Percentiles rank a stretch among this genome's conserved stretches.
phyloP scores from a whole-genome alignment of 2,113 vertebrate species.

The Bubo blakistoni region DNA sequence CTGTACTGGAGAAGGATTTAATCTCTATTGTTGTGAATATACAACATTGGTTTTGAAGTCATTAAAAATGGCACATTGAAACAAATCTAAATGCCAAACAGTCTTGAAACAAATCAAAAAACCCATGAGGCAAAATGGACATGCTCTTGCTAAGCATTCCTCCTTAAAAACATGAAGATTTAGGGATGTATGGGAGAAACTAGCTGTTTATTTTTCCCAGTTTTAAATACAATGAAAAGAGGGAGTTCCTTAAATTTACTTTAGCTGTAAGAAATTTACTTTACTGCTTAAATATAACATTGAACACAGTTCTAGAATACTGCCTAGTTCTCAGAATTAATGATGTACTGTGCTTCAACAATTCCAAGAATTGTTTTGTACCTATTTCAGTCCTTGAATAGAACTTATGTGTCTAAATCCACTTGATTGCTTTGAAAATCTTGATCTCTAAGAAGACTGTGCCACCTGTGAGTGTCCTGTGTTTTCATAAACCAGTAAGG shows the following conservation, averaged over 20 bases:
- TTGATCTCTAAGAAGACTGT: background rate
- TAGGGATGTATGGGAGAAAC: background rate
- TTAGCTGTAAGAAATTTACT: background rate
- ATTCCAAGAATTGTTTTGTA: background rate
- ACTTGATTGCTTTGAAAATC: background rate
- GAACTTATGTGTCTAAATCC: background rate
- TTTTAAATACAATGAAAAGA: background rate
- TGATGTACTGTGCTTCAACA: background rate
- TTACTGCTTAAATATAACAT: background rate
- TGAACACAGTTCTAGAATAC: background rate
- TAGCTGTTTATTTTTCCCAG: background rate
- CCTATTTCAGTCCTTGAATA: background rate
- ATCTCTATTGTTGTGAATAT: background rate
- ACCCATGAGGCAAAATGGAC: background rate
- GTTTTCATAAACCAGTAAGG: background rate
- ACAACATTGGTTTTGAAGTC: background rate
- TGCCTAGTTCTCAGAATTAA: background rate
- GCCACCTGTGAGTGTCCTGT: background rate
- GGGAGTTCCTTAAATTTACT: background rate
- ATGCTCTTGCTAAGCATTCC: background rate
- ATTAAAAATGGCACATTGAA: background rate
- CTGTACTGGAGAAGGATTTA: background rate
- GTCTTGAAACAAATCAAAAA: background rate
- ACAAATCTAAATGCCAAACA: background rate
- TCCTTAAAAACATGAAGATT: background rate